Evolutionary conservation across 2,113 vertebrate species (phyloP).

Genomic region (Sinocyclocheilus maitianheensis): DNA sequence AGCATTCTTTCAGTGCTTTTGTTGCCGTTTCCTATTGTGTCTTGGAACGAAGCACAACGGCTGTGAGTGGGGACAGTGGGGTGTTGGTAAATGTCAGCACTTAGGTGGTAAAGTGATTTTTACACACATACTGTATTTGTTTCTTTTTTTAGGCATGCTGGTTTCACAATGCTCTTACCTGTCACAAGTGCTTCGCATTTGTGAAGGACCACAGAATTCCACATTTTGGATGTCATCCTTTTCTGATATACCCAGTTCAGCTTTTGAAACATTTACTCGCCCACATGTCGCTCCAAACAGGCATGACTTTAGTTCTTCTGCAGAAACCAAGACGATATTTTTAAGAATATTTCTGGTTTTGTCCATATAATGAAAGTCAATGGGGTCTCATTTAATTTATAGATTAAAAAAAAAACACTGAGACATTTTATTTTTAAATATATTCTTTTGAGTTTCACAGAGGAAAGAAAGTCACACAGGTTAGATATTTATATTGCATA

Average conservation of each 20-base stretch:
- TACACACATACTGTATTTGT: background rate
- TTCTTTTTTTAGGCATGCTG: background rate
- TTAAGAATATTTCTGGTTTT: background rate
- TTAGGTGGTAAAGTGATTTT: constrained; percentile 5
- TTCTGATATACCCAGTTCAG: background rate
- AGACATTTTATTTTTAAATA: too few relatives aligned
- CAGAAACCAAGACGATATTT: background rate
- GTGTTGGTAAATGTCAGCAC: constrained; percentile 9
- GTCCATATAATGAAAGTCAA: background rate
- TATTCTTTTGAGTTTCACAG: background rate
- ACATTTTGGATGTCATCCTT: background rate
- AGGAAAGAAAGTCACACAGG: background rate
- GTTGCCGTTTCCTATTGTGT: background rate
- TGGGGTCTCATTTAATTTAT: background rate
- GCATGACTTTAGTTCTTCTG: background rate
- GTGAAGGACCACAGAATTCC: background rate
- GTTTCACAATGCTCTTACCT: background rate
- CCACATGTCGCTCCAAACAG: too few relatives aligned
- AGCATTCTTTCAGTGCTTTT: too few relatives aligned
- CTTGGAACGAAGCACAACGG: background rate
- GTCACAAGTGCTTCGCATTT: background rate
- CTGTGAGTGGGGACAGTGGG: background rate
- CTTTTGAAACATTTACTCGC: background rate
- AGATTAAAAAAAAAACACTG: too few relatives aligned
- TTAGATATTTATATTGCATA: too few relatives aligned